These are phyloP conservation scores for Lates japonicus DNA, from an alignment of 2,797 vertebrate genomes.

Conservation along the genomic window DNA sequence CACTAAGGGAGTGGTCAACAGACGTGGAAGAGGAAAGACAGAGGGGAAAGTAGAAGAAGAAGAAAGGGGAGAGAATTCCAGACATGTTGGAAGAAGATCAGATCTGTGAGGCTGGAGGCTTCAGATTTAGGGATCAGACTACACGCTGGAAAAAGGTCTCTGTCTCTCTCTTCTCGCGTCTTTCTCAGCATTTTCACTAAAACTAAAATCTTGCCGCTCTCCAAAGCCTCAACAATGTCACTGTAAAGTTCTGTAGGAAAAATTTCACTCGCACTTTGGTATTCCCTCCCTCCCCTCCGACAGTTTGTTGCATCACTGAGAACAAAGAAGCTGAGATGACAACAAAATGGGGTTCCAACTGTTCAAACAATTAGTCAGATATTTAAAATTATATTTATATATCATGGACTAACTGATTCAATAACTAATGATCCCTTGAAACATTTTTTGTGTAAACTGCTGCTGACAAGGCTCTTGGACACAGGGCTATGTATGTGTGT, in stretches of 20 bases:
- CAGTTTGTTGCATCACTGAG: neutral
- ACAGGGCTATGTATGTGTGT: no score
- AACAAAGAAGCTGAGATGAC: neutral
- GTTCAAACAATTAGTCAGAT: neutral
- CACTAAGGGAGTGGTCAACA: conserved; percentile 49
- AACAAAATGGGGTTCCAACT: neutral
- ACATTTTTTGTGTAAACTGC: neutral
- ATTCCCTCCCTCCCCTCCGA: neutral
- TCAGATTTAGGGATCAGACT: conserved; percentile 58
- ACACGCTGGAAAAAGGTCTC: conserved; percentile 18
- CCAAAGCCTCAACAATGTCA: neutral
- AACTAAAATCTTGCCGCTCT: neutral
- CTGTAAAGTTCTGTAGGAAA: neutral
- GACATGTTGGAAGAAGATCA: conserved; percentile 71
- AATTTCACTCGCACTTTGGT: neutral
- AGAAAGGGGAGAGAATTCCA: conserved; percentile 66
- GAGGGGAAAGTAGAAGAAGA: conserved; percentile 31
- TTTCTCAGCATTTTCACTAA: neutral
- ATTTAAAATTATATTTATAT: neutral
- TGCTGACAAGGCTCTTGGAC: neutral
- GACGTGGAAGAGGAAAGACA: conserved; percentile 55
- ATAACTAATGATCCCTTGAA: no score
- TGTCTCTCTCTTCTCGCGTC: neutral
- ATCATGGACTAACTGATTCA: no score
- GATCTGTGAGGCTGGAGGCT: conserved; percentile 53